Conservation (phyloP, 1,140 invertebrate genomes). For the Penaeus japonicus region DNA sequence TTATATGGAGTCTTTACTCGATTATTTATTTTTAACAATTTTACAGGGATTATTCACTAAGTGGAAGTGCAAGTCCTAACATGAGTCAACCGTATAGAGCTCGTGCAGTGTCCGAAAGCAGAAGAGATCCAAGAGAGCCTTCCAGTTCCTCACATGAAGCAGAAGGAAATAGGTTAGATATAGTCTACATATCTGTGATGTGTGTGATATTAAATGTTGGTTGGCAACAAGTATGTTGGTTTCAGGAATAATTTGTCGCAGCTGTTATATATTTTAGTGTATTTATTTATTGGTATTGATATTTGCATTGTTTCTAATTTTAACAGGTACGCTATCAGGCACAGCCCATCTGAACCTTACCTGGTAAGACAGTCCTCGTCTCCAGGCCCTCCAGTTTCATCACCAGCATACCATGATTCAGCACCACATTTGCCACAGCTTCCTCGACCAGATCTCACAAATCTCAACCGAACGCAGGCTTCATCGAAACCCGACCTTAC, state of each 20-base stretch:
- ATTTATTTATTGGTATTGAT: background rate
- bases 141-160: constrained; percentile 28
- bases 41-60: constrained; percentile 31
- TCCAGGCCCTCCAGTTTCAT: constrained; percentile 42
- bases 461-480: constrained; percentile 34
- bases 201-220: background rate
- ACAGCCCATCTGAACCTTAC: constrained; percentile 71
- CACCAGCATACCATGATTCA: constrained; percentile 59
- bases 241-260: background rate
- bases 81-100: constrained; percentile 47
- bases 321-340: constrained; percentile 63
- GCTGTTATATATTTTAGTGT: background rate
- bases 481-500: constrained; percentile 50
- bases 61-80: constrained; percentile 33
- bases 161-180: constrained; percentile 31
- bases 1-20: too few species aligned
- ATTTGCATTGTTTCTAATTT: background rate
- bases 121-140: constrained; percentile 35
- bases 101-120: constrained; percentile 51
- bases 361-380: constrained; percentile 63
- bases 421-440: constrained; percentile 58
- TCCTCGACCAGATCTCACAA: constrained; percentile 48
- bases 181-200: background rate
- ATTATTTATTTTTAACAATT: background rate
- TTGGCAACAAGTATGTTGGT: background rate